phyloP scores from a whole-genome alignment of 1,140 invertebrate species.

The Eriosoma lanigerum region DNA sequence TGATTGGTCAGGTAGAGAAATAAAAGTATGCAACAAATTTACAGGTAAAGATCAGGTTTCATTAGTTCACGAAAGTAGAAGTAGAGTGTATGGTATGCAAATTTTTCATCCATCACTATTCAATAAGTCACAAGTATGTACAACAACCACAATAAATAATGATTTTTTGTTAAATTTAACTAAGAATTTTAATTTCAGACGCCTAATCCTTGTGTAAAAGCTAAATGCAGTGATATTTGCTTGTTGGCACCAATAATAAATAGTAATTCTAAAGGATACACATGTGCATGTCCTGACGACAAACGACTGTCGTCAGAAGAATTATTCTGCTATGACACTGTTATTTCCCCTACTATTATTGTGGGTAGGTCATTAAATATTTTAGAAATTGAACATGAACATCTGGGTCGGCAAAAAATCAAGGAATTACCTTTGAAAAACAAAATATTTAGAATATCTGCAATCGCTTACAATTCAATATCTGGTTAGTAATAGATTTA shows the following conservation, averaged over 20 bases:
- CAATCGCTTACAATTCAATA: slow-evolving; percentile 57
- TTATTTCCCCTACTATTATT: slow-evolving; percentile 53
- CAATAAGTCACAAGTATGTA: slow-evolving; percentile 37
- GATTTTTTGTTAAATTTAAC: not conserved
- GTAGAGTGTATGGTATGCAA: slow-evolving; percentile 66
- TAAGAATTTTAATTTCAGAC: slow-evolving; percentile 54
- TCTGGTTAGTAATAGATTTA: slow-evolving; percentile 54
- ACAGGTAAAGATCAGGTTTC: slow-evolving; percentile 65
- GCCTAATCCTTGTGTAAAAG: slow-evolving; percentile 70
- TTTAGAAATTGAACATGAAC: slow-evolving; percentile 58
- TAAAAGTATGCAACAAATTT: slow-evolving; percentile 71
- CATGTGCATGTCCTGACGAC: slow-evolving; percentile 78
- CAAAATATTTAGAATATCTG: slow-evolving; percentile 53
- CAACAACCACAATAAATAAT: not conserved
- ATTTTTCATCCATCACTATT: slow-evolving; percentile 68
- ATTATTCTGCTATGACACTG: slow-evolving; percentile 59
- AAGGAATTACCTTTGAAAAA: slow-evolving; percentile 50
- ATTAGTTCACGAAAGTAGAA: slow-evolving; percentile 60
- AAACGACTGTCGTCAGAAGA: slow-evolving; percentile 63
- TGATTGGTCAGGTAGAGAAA: slow-evolving; percentile 70
- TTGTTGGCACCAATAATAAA: slow-evolving; percentile 65
- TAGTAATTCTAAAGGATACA: slow-evolving; percentile 57
- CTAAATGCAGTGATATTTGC: slow-evolving; percentile 78
- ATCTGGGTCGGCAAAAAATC: slow-evolving; percentile 58
- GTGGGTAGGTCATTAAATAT: slow-evolving; percentile 56